These are phyloP conservation scores for Pristis pectinata DNA, from an alignment of 2,797 vertebrate genomes.

Conservation along the genomic window DNA sequence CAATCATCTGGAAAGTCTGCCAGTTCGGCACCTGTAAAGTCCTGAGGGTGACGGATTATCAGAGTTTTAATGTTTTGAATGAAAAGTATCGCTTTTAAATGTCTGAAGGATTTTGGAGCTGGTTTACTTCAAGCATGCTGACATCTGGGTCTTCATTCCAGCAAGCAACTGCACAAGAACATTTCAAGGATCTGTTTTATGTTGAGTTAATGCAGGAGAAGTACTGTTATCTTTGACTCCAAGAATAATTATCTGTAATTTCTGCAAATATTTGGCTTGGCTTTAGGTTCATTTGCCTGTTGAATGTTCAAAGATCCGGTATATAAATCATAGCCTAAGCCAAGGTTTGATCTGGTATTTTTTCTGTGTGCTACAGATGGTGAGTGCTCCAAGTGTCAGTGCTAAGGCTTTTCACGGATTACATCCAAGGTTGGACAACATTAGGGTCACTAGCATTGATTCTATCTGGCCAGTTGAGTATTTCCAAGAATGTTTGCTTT, in stretches of 20 bases:
- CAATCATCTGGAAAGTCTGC: too few relatives aligned
- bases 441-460: background rate
- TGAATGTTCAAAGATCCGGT: background rate
- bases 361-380: background rate
- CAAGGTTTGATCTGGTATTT: background rate
- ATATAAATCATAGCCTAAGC: background rate
- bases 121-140: background rate
- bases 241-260: background rate
- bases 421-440: background rate
- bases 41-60: too few relatives aligned
- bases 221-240: background rate
- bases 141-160: background rate
- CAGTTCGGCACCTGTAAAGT: too few relatives aligned
- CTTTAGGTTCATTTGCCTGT: background rate
- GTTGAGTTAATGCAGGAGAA: background rate
- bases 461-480: too few relatives aligned
- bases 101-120: background rate
- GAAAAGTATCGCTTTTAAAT: background rate
- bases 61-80: background rate
- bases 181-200: background rate
- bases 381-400: background rate
- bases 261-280: background rate
- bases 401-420: background rate
- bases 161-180: background rate
- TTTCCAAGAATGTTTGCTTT: too few relatives aligned